Conservation (phyloP, 2,888 invertebrate genomes). For the Phaedon cochleariae region DNA sequence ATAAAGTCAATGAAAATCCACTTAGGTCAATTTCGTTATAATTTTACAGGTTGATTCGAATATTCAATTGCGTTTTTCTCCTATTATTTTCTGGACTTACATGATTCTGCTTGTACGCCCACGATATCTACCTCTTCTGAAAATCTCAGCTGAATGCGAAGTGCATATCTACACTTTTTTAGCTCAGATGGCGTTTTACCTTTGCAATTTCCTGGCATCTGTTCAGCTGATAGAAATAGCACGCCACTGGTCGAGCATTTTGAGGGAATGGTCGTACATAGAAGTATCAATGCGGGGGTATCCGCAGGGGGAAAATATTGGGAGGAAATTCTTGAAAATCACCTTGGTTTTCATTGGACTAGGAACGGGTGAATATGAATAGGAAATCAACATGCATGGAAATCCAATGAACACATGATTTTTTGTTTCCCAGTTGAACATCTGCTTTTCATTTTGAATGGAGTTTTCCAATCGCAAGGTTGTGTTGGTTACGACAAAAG, state of each 20-base stretch:
- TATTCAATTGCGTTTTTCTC: no score
- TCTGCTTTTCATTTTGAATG: slow-evolving; percentile 52
- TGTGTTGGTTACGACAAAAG: slow-evolving; percentile 43
- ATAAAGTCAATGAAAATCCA: no score
- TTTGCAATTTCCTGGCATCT: slow-evolving; percentile 48
- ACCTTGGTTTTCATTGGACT: slow-evolving; percentile 51
- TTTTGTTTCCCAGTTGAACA: slow-evolving; percentile 50
- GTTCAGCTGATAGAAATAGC: slow-evolving; percentile 51
- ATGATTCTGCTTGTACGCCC: no score
- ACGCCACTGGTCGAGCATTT: slow-evolving; percentile 47
- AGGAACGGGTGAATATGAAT: slow-evolving; percentile 56
- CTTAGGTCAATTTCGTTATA: no score
- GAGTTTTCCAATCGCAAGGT: slow-evolving; percentile 40
- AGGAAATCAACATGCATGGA: no score
- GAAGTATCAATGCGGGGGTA: slow-evolving; percentile 55
- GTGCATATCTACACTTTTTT: no score
- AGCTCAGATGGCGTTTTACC: slow-evolving; percentile 54
- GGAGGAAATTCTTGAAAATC: slow-evolving; percentile 50
- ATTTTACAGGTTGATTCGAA: no score
- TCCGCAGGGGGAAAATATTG: slow-evolving; percentile 45
- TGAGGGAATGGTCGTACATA: slow-evolving; percentile 54
- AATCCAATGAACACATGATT: neutral
- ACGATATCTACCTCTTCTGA: no score
- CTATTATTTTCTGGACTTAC: no score
- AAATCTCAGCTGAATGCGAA: no score